Conservation (phyloP, 2,888 invertebrate species). For the Xestia c-nigrum region DNA sequence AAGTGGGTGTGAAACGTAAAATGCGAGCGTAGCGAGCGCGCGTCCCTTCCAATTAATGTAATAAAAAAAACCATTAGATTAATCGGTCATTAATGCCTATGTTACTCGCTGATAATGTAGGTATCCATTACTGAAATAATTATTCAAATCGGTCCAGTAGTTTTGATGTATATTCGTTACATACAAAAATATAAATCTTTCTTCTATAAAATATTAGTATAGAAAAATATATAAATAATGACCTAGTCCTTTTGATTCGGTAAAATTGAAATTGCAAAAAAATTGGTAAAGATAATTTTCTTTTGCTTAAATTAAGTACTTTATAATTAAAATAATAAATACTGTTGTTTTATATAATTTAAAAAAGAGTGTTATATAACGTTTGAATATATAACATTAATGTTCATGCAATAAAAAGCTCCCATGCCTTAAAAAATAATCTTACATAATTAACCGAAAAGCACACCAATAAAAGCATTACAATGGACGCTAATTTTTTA, state of each 20-base stretch:
- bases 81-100: no score
- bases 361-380: neutral
- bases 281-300: neutral
- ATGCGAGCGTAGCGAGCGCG: no score
- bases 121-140: no score
- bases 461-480: neutral
- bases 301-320: neutral
- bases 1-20: no score
- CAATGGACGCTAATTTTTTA: neutral
- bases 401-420: constrained; percentile 32
- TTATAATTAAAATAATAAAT: neutral
- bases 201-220: no score
- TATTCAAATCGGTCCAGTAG: no score
- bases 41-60: no score
- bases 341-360: neutral
- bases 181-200: no score
- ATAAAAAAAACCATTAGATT: no score
- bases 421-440: constrained; percentile 16
- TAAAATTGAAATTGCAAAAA: neutral
- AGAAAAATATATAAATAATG: neutral
- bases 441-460: neutral
- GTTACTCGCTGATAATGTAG: no score
- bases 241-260: neutral
- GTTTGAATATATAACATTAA: neutral
- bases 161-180: no score